Evolutionary conservation across 2,888 invertebrate species (phyloP).

Genomic region (Euspilapteryx auroguttella): DNA sequence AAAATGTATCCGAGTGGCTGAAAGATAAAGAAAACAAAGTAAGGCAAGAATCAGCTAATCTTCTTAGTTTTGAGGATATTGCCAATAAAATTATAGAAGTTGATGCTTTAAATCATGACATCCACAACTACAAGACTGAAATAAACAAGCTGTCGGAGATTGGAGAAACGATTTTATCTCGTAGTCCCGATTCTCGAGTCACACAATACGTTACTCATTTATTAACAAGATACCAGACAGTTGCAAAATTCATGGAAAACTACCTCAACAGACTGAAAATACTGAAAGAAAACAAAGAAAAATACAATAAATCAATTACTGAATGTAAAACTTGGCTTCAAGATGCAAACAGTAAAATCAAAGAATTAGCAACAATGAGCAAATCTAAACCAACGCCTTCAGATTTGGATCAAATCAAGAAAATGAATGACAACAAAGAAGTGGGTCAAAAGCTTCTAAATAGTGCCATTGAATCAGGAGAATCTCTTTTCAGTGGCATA

Average conservation of each 20-base stretch:
- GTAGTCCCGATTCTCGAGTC: slow-evolving; percentile 82
- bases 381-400: slow-evolving; percentile 75
- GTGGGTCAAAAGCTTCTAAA: slow-evolving; percentile 77
- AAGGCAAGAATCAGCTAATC: slow-evolving; percentile 71
- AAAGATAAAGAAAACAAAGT: slow-evolving; percentile 78
- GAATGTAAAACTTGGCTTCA: slow-evolving; percentile 80
- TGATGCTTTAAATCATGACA: slow-evolving; percentile 62
- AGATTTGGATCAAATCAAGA: slow-evolving; percentile 76
- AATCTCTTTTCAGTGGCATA: slow-evolving; percentile 83
- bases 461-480: slow-evolving; percentile 82
- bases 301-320: slow-evolving; percentile 66
- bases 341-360: slow-evolving; percentile 74
- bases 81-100: slow-evolving; percentile 71
- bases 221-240: slow-evolving; percentile 72
- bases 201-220: slow-evolving; percentile 80
- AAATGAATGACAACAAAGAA: slow-evolving; percentile 73
- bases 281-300: slow-evolving; percentile 69
- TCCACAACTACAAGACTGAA: slow-evolving; percentile 66
- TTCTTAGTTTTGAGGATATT: slow-evolving; percentile 69
- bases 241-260: slow-evolving; percentile 69
- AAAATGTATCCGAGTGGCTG: slow-evolving; percentile 74
- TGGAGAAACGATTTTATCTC: slow-evolving; percentile 71
- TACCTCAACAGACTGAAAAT: slow-evolving; percentile 74
- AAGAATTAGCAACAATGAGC: slow-evolving; percentile 71
- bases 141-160: slow-evolving; percentile 68